A percentile compares a stretch with the other conserved stretches of the same genome.
Conservation (phyloP, 1,140 invertebrate species). For the Riptortus pedestris region DNA sequence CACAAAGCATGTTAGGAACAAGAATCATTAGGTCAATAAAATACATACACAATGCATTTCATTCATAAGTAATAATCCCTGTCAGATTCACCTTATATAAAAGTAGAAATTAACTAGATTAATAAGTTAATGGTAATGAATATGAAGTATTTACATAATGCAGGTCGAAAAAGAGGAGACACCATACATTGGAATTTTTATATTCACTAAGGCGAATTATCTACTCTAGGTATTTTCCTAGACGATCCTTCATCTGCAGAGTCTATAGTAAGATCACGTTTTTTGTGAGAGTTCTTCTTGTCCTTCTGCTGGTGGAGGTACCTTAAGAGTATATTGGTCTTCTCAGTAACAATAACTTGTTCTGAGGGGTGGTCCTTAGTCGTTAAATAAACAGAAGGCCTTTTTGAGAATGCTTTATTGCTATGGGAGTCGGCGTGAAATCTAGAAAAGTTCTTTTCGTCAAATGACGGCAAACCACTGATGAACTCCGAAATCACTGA, state of each 20-base stretch:
- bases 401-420: conserved; percentile 41
- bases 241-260: conserved; percentile 9
- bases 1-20: too few relatives aligned
- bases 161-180: conserved; percentile 2
- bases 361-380: conserved; percentile 82
- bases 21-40: too few relatives aligned
- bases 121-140: conserved; percentile 3
- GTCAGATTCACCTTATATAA: too few relatives aligned
- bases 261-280: conserved; percentile 7
- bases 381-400: conserved; percentile 78
- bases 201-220: conserved; percentile 12
- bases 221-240: conserved; percentile 13
- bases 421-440: conserved; percentile 16
- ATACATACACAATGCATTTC: too few relatives aligned
- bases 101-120: conserved; percentile 7
- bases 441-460: conserved; percentile 23
- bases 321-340: conserved; percentile 82
- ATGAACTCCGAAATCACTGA: conserved; percentile 22
- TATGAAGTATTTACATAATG: conserved; percentile 5
- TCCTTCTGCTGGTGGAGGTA: conserved; percentile 91
- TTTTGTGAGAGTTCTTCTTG: conserved; percentile 21
- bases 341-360: conserved; percentile 90
- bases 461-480: conserved; percentile 23
- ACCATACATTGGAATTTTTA: conserved; percentile 2
- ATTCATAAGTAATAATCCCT: too few relatives aligned